A percentile compares a stretch with the other conserved stretches of the same genome.
phyloP scores from a whole-genome alignment of 2,113 vertebrate genomes.

The Lycaon pictus region DNA sequence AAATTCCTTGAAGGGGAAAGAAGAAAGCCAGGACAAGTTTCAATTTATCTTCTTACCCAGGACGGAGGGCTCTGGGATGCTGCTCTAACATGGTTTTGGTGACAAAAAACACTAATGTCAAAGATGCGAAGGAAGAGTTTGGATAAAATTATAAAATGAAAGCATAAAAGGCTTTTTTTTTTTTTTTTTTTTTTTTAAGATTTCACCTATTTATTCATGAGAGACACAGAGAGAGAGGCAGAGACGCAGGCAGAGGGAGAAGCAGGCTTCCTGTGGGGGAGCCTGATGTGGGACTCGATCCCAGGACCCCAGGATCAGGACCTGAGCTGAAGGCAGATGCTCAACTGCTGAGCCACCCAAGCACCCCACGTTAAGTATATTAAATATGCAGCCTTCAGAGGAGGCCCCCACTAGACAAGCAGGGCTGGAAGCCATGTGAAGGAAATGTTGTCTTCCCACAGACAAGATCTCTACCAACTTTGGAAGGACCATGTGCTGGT shows the following conservation, averaged over 20 bases:
- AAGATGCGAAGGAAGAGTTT: not conserved
- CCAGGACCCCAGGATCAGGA: too few species aligned
- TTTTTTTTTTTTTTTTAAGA: too few species aligned
- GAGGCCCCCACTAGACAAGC: too few species aligned
- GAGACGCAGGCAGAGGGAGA: too few species aligned
- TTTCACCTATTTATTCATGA: too few species aligned
- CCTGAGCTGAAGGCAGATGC: too few species aligned
- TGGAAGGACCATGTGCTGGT: not conserved
- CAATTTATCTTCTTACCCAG: not conserved
- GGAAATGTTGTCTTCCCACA: not conserved
- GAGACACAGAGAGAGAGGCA: too few species aligned
- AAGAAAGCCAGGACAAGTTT: not conserved
- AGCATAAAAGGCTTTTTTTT: not conserved
- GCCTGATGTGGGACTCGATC: too few species aligned
- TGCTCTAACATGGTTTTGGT: not conserved
- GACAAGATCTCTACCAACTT: not conserved
- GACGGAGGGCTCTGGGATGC: not conserved
- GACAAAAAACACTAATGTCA: not conserved
- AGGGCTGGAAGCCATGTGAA: not conserved
- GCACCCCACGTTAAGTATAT: not conserved
- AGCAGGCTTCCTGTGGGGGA: too few species aligned
- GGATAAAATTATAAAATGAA: not conserved
- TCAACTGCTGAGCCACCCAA: too few species aligned
- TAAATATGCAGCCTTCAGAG: not conserved
- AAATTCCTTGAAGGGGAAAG: not conserved